Percentiles rank a stretch among this genome's conserved stretches.
phyloP scores from a whole-genome alignment of 2,797 vertebrate species.

The Pseudomugil tenellus region DNA sequence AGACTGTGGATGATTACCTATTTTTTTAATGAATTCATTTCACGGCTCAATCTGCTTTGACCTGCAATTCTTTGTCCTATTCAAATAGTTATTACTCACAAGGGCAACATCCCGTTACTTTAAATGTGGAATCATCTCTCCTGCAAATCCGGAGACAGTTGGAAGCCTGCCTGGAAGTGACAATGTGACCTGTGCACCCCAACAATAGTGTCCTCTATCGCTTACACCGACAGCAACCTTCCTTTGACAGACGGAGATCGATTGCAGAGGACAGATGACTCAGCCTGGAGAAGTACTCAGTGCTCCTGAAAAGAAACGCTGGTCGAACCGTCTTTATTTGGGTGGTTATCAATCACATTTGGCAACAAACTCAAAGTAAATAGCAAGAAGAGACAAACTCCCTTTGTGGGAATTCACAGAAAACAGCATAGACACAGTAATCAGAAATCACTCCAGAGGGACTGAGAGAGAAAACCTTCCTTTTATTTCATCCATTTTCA shows the following conservation, averaged over 20 bases:
- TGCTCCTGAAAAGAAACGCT: constrained; percentile 20
- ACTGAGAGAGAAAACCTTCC: constrained; percentile 12
- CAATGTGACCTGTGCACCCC: constrained; percentile 34
- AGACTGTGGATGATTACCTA: too few relatives aligned
- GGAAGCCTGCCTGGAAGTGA: constrained; percentile 12
- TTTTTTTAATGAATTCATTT: not conserved
- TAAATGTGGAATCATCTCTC: constrained; percentile 15
- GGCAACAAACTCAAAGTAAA: constrained; percentile 31
- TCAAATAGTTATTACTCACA: constrained; percentile 21
- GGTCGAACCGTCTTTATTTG: constrained; percentile 54
- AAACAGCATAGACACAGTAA: constrained; percentile 15
- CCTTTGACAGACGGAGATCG: constrained; percentile 19
- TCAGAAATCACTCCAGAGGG: constrained; percentile 3
- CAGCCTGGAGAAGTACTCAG: constrained; percentile 33
- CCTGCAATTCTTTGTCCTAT: constrained; percentile 12
- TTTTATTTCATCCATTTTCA: constrained; percentile 1
- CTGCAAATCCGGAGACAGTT: constrained; percentile 16
- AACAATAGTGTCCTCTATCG: constrained; percentile 21
- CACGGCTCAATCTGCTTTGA: constrained; percentile 8
- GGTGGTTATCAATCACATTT: constrained; percentile 52
- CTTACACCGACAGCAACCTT: constrained; percentile 37
- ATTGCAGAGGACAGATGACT: constrained; percentile 49
- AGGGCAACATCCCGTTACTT: constrained; percentile 5
- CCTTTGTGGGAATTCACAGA: constrained; percentile 19
- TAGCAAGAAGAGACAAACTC: constrained; percentile 12